Conservation (phyloP, 2,888 invertebrate genomes). For the Entomobrya proxima region DNA sequence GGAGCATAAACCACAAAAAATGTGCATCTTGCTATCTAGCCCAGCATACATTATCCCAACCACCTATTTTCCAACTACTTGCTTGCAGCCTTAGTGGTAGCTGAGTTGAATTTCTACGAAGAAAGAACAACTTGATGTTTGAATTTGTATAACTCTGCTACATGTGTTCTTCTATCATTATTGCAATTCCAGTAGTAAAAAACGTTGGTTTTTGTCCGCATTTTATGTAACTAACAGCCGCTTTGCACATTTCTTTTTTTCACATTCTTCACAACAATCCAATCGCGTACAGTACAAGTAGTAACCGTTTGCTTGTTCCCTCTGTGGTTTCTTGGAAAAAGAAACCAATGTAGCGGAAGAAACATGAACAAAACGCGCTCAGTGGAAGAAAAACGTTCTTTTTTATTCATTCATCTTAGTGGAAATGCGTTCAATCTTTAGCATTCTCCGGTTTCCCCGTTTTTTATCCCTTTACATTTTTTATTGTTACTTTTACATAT, state of each 20-base stretch:
- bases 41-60: background rate
- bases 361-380: constrained; percentile 45
- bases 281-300: too few relatives aligned
- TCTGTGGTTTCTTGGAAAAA: background rate
- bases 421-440: background rate
- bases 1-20: constrained; percentile 1
- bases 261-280: constrained; percentile 6
- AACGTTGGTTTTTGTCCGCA: too few relatives aligned
- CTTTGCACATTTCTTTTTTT: too few relatives aligned
- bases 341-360: constrained; percentile 63
- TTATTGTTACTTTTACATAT: constrained; percentile 32
- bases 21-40: background rate
- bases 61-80: background rate
- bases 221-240: too few relatives aligned
- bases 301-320: background rate
- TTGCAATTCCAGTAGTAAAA: too few relatives aligned
- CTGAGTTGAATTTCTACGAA: too few relatives aligned
- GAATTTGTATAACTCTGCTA: too few relatives aligned
- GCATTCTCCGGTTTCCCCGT: background rate
- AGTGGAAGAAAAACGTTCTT: constrained; percentile 25
- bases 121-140: too few relatives aligned
- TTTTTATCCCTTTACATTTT: constrained; percentile 5
- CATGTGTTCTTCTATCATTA: too few relatives aligned
- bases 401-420: constrained; percentile 56
- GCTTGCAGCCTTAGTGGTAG: too few relatives aligned